Conservation (phyloP, 2,888 invertebrate species). For the Heliconius aoede region DNA sequence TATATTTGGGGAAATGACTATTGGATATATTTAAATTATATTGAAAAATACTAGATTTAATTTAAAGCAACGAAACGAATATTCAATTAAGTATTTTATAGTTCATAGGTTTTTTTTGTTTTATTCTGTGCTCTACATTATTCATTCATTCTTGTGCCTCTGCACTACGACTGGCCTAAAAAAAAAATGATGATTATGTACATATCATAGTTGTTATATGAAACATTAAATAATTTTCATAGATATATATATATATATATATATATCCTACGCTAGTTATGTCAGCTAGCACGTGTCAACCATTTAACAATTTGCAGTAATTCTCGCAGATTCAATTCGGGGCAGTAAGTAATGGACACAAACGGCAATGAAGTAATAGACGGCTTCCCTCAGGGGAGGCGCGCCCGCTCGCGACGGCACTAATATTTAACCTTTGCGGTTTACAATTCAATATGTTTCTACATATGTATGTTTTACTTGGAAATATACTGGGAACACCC, state of each 20-base stretch:
- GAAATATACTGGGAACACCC: slow-evolving; percentile 31
- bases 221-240: too few species aligned
- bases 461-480: background rate
- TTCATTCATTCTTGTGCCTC: too few species aligned
- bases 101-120: too few species aligned
- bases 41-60: too few species aligned
- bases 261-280: background rate
- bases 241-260: background rate
- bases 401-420: slow-evolving; percentile 38
- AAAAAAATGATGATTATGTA: too few species aligned
- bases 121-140: too few species aligned
- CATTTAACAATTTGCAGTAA: slow-evolving; percentile 49
- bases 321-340: slow-evolving; percentile 56
- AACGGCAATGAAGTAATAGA: slow-evolving; percentile 71
- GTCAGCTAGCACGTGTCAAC: slow-evolving; percentile 29
- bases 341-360: slow-evolving; percentile 56
- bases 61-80: too few species aligned
- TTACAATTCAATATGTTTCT: slow-evolving; percentile 52
- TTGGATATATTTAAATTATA: background rate
- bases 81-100: too few species aligned
- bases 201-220: too few species aligned
- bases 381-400: slow-evolving; percentile 63
- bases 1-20: background rate
- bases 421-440: slow-evolving; percentile 37
- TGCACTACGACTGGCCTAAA: too few species aligned